phyloP scores from a whole-genome alignment of 2,797 vertebrate genomes.

The Hipposideros larvatus region DNA sequence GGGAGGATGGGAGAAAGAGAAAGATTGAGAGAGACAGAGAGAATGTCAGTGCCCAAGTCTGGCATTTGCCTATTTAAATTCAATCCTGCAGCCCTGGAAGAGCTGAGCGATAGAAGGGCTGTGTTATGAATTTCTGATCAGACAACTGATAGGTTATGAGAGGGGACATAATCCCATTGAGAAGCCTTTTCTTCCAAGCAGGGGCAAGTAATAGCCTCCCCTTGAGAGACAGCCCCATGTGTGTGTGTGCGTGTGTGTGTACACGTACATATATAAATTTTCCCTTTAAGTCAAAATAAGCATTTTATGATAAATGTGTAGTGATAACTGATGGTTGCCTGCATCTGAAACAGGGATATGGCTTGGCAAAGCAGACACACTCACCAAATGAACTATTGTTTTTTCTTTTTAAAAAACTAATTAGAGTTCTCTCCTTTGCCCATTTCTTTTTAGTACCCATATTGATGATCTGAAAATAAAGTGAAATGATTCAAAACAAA shows the following conservation, averaged over 20 bases:
- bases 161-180: slow-evolving; percentile 89
- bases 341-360: slow-evolving; percentile 79
- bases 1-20: slow-evolving; percentile 82
- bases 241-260: background rate
- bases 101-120: slow-evolving; percentile 89
- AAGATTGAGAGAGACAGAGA: slow-evolving; percentile 87
- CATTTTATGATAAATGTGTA: slow-evolving; percentile 86
- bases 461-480: slow-evolving; percentile 81
- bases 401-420: slow-evolving; percentile 84
- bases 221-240: slow-evolving; percentile 84
- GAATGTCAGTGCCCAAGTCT: slow-evolving; percentile 89
- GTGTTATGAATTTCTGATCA: slow-evolving; percentile 92
- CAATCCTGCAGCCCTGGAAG: slow-evolving; percentile 89
- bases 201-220: slow-evolving; percentile 88
- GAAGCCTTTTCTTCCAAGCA: slow-evolving; percentile 88
- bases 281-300: slow-evolving; percentile 82
- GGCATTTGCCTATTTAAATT: slow-evolving; percentile 94
- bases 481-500: slow-evolving; percentile 79
- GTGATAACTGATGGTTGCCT: slow-evolving; percentile 79
- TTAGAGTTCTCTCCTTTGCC: slow-evolving; percentile 84
- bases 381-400: slow-evolving; percentile 83
- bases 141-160: slow-evolving; percentile 90
- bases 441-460: slow-evolving; percentile 80
- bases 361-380: slow-evolving; percentile 79
- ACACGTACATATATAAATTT: background rate